Base-by-base conservation (phyloP, 2,888 invertebrate species). In the Hirtodrosophila cameraria region DNA sequence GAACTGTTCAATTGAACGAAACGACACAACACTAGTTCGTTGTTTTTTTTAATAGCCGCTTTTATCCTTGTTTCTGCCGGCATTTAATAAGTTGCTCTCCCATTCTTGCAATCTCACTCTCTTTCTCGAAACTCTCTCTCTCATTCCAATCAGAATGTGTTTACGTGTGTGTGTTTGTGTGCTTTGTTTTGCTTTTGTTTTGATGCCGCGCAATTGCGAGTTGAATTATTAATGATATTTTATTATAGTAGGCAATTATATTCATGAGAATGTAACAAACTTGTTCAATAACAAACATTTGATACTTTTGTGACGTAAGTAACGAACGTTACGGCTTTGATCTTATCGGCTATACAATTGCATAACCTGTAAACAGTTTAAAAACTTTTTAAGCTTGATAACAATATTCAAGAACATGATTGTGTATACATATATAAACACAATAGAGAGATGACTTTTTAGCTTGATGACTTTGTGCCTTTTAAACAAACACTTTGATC, bases 31-130 rank as follows among this genome's bases (percentile, higher is more conserved):
- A n/a, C n/a, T n/a, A n/a, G n/a, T n/a, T n/a, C n/a, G n/a, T n/a
- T n/a, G n/a, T n/a, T n/a, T n/a, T n/a, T n/a, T n/a, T n/a, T n/a
- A n/a, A n/a, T n/a, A n/a, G n/a, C n/a, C n/a, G n/a, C n/a, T n/a
- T n/a, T n/a, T 58, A 42, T 60, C 45, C 36, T 38, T 55, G 3
- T n/a, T 31, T 28, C 12, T 13, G 41, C 46, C 66, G 66, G 49
- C 45, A 20, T 18, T 31, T 39, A 9, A 13, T 38, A 30, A 8
- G 35, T 23, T 5, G 2, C 27, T 11, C 28, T 31, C 59, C 5
- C 30, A 30, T 3, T 16, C 11, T 25, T 12, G 1, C 20, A 7
- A 7, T n/a, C 28, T 11, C 33, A 20, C 35, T 6, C 33, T 8
- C 28, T 3, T 30, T 25, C 1, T 11, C 11, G 1, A 18, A 18